Base-by-base conservation (phyloP, 2,888 invertebrate genomes). In the Biston stratarius region DNA sequence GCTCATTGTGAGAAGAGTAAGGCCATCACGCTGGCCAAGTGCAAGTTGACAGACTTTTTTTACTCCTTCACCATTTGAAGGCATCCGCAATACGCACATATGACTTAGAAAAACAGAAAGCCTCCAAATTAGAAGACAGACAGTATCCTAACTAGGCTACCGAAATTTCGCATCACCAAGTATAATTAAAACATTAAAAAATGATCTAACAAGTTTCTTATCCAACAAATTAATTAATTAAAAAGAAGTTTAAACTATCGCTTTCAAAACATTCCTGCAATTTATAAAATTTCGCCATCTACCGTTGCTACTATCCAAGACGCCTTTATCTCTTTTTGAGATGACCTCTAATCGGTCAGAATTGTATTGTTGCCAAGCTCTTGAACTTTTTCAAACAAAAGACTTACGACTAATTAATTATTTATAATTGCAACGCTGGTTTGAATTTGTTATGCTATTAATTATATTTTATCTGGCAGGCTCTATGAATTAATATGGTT, bases 381-480 rank as follows among this genome's bases (percentile, higher is more conserved):
- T 61, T 65, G 63, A 69, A 45, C 67, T 67, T 63, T 72, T 67
- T 61, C 60, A 33, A 64, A 64, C 59, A 59, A 64, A 64, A 62
- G 45, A 55, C 58, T 58, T 48, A 64, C 12, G 44, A 63, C 62
- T 67, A 61, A 67, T 67, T 67, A 57, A 51, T 53, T 47, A 66
- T 62, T 58, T 58, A 34, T 61, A 61, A 57, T 61, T 33, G 14
- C 40, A 15, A 64, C 55, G 60, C 61, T 57, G 62, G 70, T 69
- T 59, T 47, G 36, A 62, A 64, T 64, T 59, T 63, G 67, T 64
- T 60, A 14, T 61, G 49, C 64, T 53, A 67, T 73, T 14, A 58
- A 69, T 70, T 66, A 68, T 58, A 5, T 10, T 53, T 52, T 42
- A 55, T 59, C 48, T 71, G 64, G 42, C 49, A 62, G 48, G 3